These are phyloP conservation scores for Tapirus indicus DNA, from an alignment of 2,797 vertebrate species.

Conservation along the genomic window DNA sequence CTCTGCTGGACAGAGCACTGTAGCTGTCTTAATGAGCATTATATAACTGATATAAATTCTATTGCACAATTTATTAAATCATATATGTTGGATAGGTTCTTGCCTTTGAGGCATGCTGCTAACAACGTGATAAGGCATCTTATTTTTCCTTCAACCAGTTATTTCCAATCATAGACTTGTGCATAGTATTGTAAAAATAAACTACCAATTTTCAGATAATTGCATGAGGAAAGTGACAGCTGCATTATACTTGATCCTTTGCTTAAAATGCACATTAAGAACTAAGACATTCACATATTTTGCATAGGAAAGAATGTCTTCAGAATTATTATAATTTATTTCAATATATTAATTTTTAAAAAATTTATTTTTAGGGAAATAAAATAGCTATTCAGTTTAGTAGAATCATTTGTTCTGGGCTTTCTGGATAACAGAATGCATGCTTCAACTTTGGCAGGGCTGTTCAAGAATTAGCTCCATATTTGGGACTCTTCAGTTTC, in stretches of 20 bases:
- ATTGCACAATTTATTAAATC: slow-evolving; percentile 56
- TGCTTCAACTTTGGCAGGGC: background rate
- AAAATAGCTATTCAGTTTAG: slow-evolving; percentile 33
- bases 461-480: background rate
- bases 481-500: background rate
- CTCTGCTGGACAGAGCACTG: background rate
- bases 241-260: slow-evolving; percentile 45
- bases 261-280: slow-evolving; percentile 46
- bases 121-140: slow-evolving; percentile 9
- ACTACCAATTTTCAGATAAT: slow-evolving; percentile 69
- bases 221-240: slow-evolving; percentile 55
- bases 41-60: slow-evolving; percentile 49
- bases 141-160: slow-evolving; percentile 67
- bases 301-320: slow-evolving; percentile 8
- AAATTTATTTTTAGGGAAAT: slow-evolving; percentile 44
- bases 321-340: slow-evolving; percentile 36
- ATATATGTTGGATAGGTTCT: slow-evolving; percentile 2
- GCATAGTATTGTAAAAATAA: slow-evolving; percentile 59
- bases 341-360: slow-evolving; percentile 43
- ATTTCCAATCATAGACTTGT: slow-evolving; percentile 61
- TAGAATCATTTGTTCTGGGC: background rate
- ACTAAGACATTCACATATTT: slow-evolving; percentile 38
- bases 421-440: background rate
- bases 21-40: slow-evolving; percentile 16
- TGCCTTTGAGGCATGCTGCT: slow-evolving; percentile 33